Conservation (phyloP, 2,888 invertebrate genomes). For the Athalia rosae region DNA sequence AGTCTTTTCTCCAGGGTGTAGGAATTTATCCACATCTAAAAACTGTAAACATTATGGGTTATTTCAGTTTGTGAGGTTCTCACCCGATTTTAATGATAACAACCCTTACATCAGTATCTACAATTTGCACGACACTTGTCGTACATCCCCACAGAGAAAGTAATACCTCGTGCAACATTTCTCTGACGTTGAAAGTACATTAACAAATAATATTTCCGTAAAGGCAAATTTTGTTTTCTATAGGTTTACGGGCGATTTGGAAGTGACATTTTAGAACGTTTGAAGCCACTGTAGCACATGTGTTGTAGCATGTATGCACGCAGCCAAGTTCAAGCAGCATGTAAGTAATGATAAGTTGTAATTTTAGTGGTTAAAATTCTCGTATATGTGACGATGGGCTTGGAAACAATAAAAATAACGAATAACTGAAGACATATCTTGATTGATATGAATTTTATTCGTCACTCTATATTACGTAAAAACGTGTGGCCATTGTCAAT, state of each 20-base stretch:
- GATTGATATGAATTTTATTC: neutral
- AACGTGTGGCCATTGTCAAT: neutral
- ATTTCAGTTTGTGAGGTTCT: slow-evolving; percentile 4
- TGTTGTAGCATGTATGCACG: slow-evolving; percentile 24
- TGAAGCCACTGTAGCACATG: neutral
- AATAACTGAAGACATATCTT: neutral
- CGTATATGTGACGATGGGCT: neutral
- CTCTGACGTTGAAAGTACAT: slow-evolving; percentile 48
- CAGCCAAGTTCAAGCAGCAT: slow-evolving; percentile 26
- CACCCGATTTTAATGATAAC: slow-evolving; percentile 17
- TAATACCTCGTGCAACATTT: slow-evolving; percentile 82
- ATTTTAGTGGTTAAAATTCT: neutral
- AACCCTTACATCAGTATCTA: slow-evolving; percentile 66
- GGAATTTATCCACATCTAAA: slow-evolving; percentile 74
- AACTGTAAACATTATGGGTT: slow-evolving; percentile 60
- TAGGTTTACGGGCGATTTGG: neutral
- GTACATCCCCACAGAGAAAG: slow-evolving; percentile 80
- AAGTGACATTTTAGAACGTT: slow-evolving; percentile 9
- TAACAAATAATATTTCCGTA: neutral
- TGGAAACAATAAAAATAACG: neutral
- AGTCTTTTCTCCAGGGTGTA: slow-evolving; percentile 81
- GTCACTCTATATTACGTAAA: neutral
- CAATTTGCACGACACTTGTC: slow-evolving; percentile 64
- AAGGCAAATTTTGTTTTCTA: slow-evolving; percentile 24
- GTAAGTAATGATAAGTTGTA: neutral